Percentiles rank a stretch among this genome's conserved stretches.
phyloP scores from a whole-genome alignment of 2,113 vertebrate species.

The Thryonomys swinderianus region DNA sequence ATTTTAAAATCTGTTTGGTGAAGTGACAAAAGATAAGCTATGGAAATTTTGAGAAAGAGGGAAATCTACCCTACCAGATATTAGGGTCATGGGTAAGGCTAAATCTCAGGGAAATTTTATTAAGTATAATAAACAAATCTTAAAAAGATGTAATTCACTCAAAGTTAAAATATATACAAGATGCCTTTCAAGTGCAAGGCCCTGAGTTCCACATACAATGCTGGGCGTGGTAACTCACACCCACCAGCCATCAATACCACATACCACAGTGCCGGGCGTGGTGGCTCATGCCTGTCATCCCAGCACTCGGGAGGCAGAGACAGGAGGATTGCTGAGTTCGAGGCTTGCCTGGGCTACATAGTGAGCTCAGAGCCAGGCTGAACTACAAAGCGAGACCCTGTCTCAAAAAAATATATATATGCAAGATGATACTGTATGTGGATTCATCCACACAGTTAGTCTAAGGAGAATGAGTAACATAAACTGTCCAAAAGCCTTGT shows the following conservation, averaged over 20 bases:
- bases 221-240: no score
- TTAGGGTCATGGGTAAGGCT: not conserved
- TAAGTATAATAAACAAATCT: not conserved
- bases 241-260: no score
- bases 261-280: no score
- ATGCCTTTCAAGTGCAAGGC: not conserved
- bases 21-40: not conserved
- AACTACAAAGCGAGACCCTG: not conserved
- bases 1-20: conserved; percentile 12
- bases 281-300: no score
- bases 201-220: no score
- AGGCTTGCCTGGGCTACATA: no score
- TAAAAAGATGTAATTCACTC: not conserved
- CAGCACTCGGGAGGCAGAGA: no score
- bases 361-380: no score
- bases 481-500: not conserved
- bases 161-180: conserved; percentile 28
- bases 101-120: not conserved
- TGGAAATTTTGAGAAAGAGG: not conserved
- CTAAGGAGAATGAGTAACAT: not conserved
- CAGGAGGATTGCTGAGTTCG: no score
- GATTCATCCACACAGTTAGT: not conserved
- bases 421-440: not conserved
- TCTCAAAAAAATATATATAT: not conserved
- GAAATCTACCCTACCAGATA: not conserved